Base-by-base conservation (phyloP, 2,113 vertebrate genomes). In the Rhea pennata region DNA sequence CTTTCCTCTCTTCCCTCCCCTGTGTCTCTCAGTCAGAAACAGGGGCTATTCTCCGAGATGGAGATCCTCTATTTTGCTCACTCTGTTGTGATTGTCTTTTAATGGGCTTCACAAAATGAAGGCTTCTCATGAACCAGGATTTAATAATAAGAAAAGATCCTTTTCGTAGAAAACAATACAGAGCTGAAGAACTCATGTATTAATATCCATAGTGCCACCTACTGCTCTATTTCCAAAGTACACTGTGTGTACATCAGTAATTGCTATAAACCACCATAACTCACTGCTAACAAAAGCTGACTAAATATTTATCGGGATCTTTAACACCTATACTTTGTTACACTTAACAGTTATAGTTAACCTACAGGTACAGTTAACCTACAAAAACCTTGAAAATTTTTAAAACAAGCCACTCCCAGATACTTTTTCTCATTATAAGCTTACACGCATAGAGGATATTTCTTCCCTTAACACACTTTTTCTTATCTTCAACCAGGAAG, bases 181-280 rank as follows among this genome's bases (percentile, higher is more conserved):
- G 42, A 15, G 1, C 21, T 7, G 74, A 5, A 76, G 27, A 73
- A 8, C 8, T 56, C 17, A 1, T 19, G 54, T 58, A 19, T 23
- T 69, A 74, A 64, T 42, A 4, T n/a, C 15, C 4, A 53, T 59
- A 94, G 76, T 87, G 97, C 96, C 96, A 54, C 93, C 96, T 97
- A 31, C 88, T 92, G 97, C 51, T 71, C 33, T 71, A 2, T 46
- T 4, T 51, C 36, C 51, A 3, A 64, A 91, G 56, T 69, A n/a
- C 95, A 88, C 14, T 2, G 27, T 40, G 73, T 29, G 53, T 69
- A 26, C 39, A 21, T 12, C 75, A 26, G 3, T 27, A 54, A 5
- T 54, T 64, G 78, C 59, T 71, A 6, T 64, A 39, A 64, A 79
- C 10, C 21, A 12, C 39, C 2, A 2, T 6, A 46, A 17, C 26